Conservation (phyloP, 2,888 invertebrate species). For the Drosophila testacea region DNA sequence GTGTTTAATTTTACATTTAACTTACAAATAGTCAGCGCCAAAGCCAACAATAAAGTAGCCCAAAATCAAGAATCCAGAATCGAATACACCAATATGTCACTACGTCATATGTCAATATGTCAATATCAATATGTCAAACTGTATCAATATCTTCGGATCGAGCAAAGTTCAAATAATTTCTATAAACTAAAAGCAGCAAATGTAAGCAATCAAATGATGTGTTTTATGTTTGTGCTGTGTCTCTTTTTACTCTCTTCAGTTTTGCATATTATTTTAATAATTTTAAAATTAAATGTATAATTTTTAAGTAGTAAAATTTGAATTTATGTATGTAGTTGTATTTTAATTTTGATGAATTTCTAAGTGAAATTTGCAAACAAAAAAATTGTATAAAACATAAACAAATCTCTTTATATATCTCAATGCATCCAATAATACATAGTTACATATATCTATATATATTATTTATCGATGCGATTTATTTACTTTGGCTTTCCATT, state of each 20-base stretch:
- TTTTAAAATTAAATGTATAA: conserved; percentile 23
- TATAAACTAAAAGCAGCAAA: conserved; percentile 38
- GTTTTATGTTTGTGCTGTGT: conserved; percentile 34
- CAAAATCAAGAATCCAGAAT: conserved; percentile 17
- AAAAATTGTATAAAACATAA: conserved; percentile 11
- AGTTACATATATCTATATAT: conserved; percentile 15
- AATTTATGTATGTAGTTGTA: conserved; percentile 38
- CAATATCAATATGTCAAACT: conserved; percentile 2
- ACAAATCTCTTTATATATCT: conserved; percentile 47
- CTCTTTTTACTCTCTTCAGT: conserved; percentile 29
- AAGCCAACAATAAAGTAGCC: conserved; percentile 30
- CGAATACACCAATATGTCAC: conserved; percentile 10
- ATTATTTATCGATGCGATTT: conserved; percentile 20
- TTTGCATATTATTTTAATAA: conserved; percentile 13
- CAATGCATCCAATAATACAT: conserved; percentile 43
- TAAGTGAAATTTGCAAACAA: conserved; percentile 2
- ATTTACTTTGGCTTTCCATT: conserved; percentile 34
- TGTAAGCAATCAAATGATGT: conserved; percentile 38
- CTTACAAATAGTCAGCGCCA: conserved; percentile 36
- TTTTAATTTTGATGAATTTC: conserved; percentile 40
- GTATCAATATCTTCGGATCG: conserved; percentile 22
- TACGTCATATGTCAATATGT: conserved; percentile 5
- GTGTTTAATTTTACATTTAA: conserved; percentile 73
- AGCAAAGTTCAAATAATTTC: conserved; percentile 35
- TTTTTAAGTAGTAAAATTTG: conserved; percentile 71